Evolutionary conservation across 2,888 invertebrate species (phyloP), one percentile per base, ranked within the genome.

Genomic region (Andrena chrysosceles): DNA sequence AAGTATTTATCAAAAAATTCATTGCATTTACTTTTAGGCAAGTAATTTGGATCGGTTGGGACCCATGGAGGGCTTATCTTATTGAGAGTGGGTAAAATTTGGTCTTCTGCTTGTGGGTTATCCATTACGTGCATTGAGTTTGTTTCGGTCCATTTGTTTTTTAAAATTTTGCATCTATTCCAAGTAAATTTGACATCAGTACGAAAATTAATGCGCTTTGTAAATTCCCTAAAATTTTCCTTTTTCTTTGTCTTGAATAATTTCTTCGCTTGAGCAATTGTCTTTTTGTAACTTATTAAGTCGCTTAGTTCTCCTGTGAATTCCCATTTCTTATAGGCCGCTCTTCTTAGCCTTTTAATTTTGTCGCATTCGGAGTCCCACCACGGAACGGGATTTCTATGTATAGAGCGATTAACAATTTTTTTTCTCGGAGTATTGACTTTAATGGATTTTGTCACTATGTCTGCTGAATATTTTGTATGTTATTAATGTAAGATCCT

Each of bases 61-160:
- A 7, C 33, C 23, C 72, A 54, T 2, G 62, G 63, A 4, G 52
- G 63, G 63, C n/a, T 26, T 13, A 63, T 54, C 26, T 54, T 72
- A 23, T 63, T 31, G 2, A 54, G 4, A 26, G 26, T 13, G 23
- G 42, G n/a, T 5, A 5, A 2, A 5, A 64, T 33, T 64, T 64
- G 2, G 16, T 2, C 1, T 8, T 49, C 10, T 42, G 29, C 4
- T 70, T 70, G 60, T 7, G 29, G 13, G 23, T 35, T 60, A 6
- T 70, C 33, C 5, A 6, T 35, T 16, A n/a, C 16, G 48, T 70
- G 59, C 16, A n/a, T 5, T 13, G 20, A 5, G 10, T 29, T 1
- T n/a, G 29, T 48, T 20, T 26, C 0, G 0, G 8, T 29, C 59
- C 62, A 71, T 63, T 63, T 63, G 5, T 71, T 60, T 63, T 49